Evolutionary conservation across 2,888 invertebrate genomes (phyloP).

Genomic region (Eupithecia tripunctaria): DNA sequence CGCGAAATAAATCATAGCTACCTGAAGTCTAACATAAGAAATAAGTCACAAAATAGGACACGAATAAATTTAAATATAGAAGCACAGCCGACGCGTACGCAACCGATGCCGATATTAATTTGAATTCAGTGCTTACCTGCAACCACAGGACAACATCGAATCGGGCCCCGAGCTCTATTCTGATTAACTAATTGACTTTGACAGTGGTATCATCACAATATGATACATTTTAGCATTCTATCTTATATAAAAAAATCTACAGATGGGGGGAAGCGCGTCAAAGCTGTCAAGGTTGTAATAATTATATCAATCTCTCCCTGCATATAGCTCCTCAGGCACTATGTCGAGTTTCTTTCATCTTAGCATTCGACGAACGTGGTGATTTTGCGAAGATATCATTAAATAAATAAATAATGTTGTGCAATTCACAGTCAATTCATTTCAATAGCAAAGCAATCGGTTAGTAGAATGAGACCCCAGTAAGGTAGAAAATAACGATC

Average conservation of each 20-base stretch:
- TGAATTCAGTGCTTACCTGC: slow-evolving; percentile 57
- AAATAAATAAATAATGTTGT: background rate
- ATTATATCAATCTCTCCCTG: background rate
- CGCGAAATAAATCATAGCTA: slow-evolving; percentile 66
- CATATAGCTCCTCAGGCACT: background rate
- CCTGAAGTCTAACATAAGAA: slow-evolving; percentile 64
- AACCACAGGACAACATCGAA: slow-evolving; percentile 4
- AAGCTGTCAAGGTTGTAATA: background rate
- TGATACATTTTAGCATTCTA: background rate
- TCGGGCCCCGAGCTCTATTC: background rate
- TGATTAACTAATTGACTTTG: background rate
- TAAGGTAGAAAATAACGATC: background rate
- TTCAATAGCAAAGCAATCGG: background rate
- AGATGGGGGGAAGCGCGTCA: background rate
- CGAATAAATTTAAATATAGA: slow-evolving; percentile 70
- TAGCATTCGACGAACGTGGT: background rate
- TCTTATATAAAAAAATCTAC: background rate
- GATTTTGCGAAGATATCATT: background rate
- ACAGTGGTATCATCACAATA: background rate
- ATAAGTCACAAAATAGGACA: slow-evolving; percentile 68
- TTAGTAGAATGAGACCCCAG: background rate
- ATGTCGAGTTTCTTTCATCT: background rate
- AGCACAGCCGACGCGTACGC: slow-evolving; percentile 54
- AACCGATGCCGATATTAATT: slow-evolving; percentile 69
- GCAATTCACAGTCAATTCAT: background rate